These are phyloP conservation scores for Neomonachus schauinslandi DNA, from an alignment of 2,113 vertebrate species.

Conservation along the genomic window DNA sequence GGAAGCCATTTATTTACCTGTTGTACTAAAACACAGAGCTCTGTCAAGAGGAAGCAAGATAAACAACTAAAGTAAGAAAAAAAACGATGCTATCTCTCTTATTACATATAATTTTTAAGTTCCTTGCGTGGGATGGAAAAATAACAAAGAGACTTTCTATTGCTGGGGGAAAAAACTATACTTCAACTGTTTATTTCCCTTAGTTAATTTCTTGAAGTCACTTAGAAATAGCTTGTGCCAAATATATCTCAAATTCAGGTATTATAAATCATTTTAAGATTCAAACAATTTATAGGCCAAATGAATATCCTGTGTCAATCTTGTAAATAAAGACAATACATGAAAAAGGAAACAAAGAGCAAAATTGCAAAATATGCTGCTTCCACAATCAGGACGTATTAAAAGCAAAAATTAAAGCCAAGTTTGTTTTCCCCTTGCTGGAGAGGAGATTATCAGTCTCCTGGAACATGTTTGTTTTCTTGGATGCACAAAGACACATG, in stretches of 20 bases:
- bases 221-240: neutral
- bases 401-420: neutral
- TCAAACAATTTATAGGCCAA: slow-evolving; percentile 19
- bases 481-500: neutral
- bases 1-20: neutral
- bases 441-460: neutral
- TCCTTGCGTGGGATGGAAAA: neutral
- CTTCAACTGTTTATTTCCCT: slow-evolving; percentile 22
- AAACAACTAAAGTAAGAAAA: neutral
- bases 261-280: neutral
- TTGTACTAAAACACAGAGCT: neutral
- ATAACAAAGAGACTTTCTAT: neutral
- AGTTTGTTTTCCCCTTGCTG: too few relatives aligned
- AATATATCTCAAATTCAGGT: neutral
- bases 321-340: neutral
- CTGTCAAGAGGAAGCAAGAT: neutral
- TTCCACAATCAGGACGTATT: neutral
- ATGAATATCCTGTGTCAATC: neutral
- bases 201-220: neutral
- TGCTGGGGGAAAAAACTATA: neutral
- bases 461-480: neutral
- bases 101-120: neutral
- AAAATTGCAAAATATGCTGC: neutral
- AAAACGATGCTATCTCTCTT: neutral
- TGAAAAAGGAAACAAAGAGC: neutral